These are phyloP conservation scores for Blastobasis adustella DNA, from an alignment of 2,888 invertebrate genomes.

Conservation along the genomic window DNA sequence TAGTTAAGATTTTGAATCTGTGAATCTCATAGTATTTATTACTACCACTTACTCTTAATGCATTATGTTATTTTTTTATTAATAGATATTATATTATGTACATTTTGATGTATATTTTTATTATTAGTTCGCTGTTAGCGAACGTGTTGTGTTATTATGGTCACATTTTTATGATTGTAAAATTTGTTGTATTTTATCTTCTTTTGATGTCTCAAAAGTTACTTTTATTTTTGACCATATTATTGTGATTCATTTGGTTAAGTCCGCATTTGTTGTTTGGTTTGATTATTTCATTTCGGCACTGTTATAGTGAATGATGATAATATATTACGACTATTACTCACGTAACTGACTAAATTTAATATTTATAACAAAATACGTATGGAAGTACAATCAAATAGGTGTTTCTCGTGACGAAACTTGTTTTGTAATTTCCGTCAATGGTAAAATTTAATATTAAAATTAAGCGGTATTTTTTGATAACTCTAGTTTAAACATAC, in stretches of 20 bases:
- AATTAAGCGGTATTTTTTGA: conserved; percentile 62
- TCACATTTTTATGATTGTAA: conserved; percentile 66
- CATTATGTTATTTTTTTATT: conserved; percentile 69
- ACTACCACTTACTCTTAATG: conserved; percentile 68
- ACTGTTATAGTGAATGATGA: conserved; percentile 29
- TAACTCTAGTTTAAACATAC: conserved; percentile 44
- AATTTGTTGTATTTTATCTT: conserved; percentile 69
- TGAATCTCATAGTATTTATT: conserved; percentile 76
- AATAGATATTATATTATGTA: conserved; percentile 73
- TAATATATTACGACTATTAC: conserved; percentile 33
- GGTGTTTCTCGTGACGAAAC: conserved; percentile 46
- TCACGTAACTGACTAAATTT: conserved; percentile 46
- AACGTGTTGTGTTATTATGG: conserved; percentile 64
- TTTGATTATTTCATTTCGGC: conserved; percentile 38
- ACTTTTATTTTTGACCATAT: conserved; percentile 49
- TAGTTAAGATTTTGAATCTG: conserved; percentile 74
- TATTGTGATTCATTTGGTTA: conserved; percentile 54
- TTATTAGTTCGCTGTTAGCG: conserved; percentile 64
- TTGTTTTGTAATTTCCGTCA: conserved; percentile 50
- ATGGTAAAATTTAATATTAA: conserved; percentile 43
- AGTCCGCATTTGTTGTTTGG: conserved; percentile 50
- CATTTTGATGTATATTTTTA: conserved; percentile 74
- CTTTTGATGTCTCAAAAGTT: conserved; percentile 57
- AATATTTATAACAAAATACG: conserved; percentile 67
- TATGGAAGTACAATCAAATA: conserved; percentile 72